Conservation (phyloP, 2,113 vertebrate species). For the Antidorcas marsupialis region DNA sequence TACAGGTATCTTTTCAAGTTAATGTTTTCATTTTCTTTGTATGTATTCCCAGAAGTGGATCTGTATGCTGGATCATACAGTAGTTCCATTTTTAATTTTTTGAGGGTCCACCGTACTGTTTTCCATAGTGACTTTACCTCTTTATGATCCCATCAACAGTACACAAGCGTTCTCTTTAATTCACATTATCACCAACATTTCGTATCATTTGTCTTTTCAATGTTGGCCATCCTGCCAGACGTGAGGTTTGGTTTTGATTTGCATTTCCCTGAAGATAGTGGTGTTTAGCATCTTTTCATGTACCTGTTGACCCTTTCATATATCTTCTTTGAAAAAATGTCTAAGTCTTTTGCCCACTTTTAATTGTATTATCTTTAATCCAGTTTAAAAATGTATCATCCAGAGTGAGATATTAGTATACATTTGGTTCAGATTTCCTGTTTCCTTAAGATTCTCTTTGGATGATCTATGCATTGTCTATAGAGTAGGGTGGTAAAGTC, state of each 20-base stretch:
- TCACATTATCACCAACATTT: background rate
- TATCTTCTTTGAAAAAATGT: background rate
- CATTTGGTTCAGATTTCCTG: background rate
- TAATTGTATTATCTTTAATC: background rate
- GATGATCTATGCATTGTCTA: background rate
- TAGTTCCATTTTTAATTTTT: background rate
- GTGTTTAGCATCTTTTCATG: background rate
- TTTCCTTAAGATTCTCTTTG: background rate
- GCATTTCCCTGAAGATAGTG: background rate
- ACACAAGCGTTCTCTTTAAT: background rate
- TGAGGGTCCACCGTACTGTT: background rate
- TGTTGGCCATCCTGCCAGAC: background rate
- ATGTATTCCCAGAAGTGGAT: background rate
- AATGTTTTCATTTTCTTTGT: background rate
- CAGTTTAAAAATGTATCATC: background rate
- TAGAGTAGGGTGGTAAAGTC: background rate
- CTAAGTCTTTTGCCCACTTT: background rate
- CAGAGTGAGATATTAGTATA: background rate
- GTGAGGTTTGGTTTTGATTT: background rate
- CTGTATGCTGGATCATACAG: background rate
- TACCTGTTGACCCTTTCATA: background rate
- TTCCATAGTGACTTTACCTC: background rate
- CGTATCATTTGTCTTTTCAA: background rate
- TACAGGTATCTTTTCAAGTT: background rate
- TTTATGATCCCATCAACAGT: background rate